A percentile compares a stretch with the other conserved stretches of the same genome.
phyloP scores from a whole-genome alignment of 2,113 vertebrate species.

The Cacatua alba region DNA sequence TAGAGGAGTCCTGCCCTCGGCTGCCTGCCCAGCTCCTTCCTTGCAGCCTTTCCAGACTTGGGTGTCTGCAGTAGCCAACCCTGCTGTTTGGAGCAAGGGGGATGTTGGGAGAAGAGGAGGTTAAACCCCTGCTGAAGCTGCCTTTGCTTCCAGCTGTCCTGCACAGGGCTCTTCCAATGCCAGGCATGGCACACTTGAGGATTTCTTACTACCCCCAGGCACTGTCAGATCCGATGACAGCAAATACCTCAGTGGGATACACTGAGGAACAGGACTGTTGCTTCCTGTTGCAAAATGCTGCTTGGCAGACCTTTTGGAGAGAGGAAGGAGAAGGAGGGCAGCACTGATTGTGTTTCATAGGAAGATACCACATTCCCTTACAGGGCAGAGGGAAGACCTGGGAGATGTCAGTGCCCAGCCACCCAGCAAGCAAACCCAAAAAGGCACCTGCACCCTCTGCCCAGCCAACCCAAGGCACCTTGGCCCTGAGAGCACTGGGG shows the following conservation, averaged over 20 bases:
- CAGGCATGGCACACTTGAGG: background rate
- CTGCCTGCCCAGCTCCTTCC: background rate
- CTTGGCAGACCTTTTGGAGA: background rate
- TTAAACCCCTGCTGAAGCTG: background rate
- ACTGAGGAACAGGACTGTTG: background rate
- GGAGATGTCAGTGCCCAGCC: background rate
- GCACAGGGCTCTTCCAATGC: fast-evolving
- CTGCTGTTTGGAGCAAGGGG: background rate
- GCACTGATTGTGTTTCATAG: fast-evolving
- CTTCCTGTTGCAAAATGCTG: background rate
- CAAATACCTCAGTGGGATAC: background rate
- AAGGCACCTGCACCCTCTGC: background rate
- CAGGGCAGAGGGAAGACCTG: background rate
- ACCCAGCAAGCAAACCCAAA: background rate
- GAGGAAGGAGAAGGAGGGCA: background rate
- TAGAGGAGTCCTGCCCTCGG: background rate
- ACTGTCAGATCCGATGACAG: background rate
- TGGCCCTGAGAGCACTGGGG: fast-evolving
- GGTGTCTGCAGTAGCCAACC: background rate
- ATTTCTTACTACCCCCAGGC: background rate
- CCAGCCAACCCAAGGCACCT: fast-evolving
- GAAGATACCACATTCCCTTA: background rate
- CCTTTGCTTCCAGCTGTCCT: background rate
- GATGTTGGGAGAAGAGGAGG: background rate
- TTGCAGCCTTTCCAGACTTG: background rate